Evolutionary conservation across 1,140 invertebrate genomes (phyloP).

Genomic region (Stegodyphus dumicola): DNA sequence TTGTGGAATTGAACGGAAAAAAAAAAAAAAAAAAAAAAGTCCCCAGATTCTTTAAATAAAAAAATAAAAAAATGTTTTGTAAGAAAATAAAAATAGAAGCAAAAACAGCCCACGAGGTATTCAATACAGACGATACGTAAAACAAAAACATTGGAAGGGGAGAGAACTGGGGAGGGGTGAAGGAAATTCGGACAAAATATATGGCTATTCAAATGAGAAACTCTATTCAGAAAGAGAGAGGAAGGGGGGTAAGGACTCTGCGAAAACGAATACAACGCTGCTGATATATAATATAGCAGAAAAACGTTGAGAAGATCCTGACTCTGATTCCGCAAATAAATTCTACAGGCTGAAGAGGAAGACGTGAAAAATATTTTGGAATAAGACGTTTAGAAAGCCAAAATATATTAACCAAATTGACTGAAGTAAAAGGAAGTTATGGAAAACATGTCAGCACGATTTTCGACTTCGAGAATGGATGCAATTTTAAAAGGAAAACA

Average conservation of each 20-base stretch:
- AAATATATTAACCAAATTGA: too few relatives aligned
- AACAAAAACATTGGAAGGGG: constrained; percentile 13
- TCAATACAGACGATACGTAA: constrained; percentile 39
- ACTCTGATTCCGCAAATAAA: constrained; percentile 19
- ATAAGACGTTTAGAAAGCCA: too few relatives aligned
- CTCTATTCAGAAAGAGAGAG: constrained; percentile 14
- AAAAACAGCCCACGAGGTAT: constrained; percentile 35
- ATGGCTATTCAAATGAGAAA: constrained; percentile 44
- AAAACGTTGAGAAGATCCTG: constrained; percentile 5
- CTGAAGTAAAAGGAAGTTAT: too few relatives aligned
- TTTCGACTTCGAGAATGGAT: too few relatives aligned
- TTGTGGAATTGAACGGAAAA: too few relatives aligned
- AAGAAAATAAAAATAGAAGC: constrained; percentile 3
- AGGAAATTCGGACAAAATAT: constrained; percentile 21
- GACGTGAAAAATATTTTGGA: too few relatives aligned
- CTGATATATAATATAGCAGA: constrained; percentile 2
- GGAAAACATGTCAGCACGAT: too few relatives aligned
- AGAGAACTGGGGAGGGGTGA: background rate
- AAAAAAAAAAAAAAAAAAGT: too few relatives aligned
- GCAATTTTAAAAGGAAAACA: too few relatives aligned
- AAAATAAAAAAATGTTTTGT: too few relatives aligned
- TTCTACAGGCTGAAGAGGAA: background rate
- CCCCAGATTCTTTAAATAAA: too few relatives aligned
- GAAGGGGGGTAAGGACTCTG: constrained; percentile 2
- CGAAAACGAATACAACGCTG: constrained; percentile 4